These are phyloP conservation scores for Athalia rosae DNA, from an alignment of 2,888 invertebrate species.

Conservation along the genomic window DNA sequence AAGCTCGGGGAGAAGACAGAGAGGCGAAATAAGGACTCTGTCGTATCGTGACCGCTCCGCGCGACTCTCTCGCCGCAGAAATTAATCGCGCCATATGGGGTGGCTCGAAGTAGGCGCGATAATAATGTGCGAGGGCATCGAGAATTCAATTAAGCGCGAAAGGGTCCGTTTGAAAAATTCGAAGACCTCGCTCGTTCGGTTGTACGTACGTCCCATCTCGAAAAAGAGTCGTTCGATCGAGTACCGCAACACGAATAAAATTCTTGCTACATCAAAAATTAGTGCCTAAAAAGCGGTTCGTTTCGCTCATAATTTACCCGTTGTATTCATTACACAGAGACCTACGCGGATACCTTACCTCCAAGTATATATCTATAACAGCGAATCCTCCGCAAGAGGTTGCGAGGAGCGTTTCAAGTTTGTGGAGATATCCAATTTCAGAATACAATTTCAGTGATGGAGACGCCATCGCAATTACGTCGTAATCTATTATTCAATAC, in stretches of 20 bases:
- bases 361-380: neutral
- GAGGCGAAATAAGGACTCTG: neutral
- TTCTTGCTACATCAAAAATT: neutral
- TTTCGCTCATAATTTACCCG: too few relatives aligned
- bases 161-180: slow-evolving; percentile 13
- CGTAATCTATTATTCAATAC: neutral
- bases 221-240: too few relatives aligned
- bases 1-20: neutral
- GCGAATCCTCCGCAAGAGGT: neutral
- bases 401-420: slow-evolving; percentile 10
- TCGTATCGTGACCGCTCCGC: neutral
- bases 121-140: neutral
- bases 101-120: slow-evolving; percentile 6
- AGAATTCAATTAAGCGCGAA: slow-evolving; percentile 32
- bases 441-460: neutral
- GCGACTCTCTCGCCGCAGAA: slow-evolving; percentile 15
- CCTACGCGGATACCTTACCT: neutral
- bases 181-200: neutral
- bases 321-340: neutral
- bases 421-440: slow-evolving; percentile 12
- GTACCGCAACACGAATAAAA: too few relatives aligned
- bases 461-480: neutral
- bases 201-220: too few relatives aligned
- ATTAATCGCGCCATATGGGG: slow-evolving; percentile 12
- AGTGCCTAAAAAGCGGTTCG: neutral